Conservation (phyloP, 2,888 invertebrate species). For the Clusia tigrina region DNA sequence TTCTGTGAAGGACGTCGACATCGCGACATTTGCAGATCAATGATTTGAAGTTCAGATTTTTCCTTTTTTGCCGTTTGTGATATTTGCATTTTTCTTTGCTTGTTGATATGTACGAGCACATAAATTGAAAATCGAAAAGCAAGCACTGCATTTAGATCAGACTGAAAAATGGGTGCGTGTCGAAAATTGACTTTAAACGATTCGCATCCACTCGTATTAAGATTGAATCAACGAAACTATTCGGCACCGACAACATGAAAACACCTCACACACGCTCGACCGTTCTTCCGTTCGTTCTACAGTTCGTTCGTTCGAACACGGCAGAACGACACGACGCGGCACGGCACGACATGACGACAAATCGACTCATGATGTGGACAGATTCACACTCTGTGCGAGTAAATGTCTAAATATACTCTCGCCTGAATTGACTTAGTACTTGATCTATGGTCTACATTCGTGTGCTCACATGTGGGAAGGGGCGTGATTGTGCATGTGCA, state of each 20-base stretch:
- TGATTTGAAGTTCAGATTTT: conserved; percentile 44
- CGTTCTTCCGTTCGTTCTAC: background rate
- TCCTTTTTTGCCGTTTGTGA: too few species aligned
- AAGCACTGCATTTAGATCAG: background rate
- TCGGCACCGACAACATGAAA: background rate
- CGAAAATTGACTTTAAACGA: conserved; percentile 35
- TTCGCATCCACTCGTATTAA: conserved; percentile 22
- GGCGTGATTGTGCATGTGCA: background rate
- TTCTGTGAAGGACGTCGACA: conserved; percentile 49
- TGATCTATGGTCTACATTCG: conserved; percentile 7
- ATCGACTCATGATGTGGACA: too few species aligned
- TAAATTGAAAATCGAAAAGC: conserved; percentile 1
- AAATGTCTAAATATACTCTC: conserved; percentile 4
- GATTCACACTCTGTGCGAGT: background rate
- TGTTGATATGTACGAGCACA: background rate
- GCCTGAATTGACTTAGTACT: too few species aligned
- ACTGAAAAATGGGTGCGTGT: conserved; percentile 29
- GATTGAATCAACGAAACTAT: background rate
- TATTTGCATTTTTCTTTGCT: conserved; percentile 33
- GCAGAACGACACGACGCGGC: too few species aligned
- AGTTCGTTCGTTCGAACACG: too few species aligned
- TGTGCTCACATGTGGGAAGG: conserved; percentile 10
- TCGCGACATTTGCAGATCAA: conserved; percentile 11
- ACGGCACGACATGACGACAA: too few species aligned
- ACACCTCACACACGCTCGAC: conserved; percentile 11